Conservation (phyloP, 1,140 invertebrate species). For the Vollenhovia emeryi region DNA sequence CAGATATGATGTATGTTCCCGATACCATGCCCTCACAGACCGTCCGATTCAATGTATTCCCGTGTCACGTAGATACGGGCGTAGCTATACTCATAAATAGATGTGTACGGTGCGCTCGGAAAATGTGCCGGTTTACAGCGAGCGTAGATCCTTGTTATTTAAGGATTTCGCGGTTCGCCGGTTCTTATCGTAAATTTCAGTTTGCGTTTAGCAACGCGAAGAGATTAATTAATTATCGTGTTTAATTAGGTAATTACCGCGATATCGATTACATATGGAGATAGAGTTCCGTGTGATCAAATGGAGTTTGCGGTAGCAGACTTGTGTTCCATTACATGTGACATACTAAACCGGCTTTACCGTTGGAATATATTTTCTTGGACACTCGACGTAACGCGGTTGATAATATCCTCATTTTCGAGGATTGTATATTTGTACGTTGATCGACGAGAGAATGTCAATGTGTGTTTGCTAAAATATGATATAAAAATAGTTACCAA, state of each 20-base stretch:
- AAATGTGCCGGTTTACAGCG: not conserved
- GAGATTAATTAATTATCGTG: conserved; percentile 20
- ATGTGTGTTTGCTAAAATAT: too few relatives aligned
- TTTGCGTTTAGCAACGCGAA: not conserved
- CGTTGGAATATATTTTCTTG: conserved; percentile 5
- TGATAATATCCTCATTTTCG: not conserved
- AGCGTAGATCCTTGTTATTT: not conserved
- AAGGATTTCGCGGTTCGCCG: not conserved
- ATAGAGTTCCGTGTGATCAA: not conserved
- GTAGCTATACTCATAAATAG: conserved; percentile 37
- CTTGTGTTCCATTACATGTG: not conserved
- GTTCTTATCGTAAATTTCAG: not conserved
- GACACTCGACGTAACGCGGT: not conserved
- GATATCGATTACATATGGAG: conserved; percentile 6
- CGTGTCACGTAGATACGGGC: conserved; percentile 26
- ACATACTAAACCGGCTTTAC: not conserved
- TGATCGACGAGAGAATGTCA: not conserved
- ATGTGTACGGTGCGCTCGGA: not conserved
- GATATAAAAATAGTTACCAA: not conserved
- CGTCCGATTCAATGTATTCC: conserved; percentile 52
- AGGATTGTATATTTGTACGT: not conserved
- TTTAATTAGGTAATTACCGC: conserved; percentile 23
- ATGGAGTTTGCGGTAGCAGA: not conserved
- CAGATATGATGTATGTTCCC: conserved; percentile 53
- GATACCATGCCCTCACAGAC: conserved; percentile 27